phyloP scores from a whole-genome alignment of 2,888 invertebrate genomes.

The Drosophila pegasa region DNA sequence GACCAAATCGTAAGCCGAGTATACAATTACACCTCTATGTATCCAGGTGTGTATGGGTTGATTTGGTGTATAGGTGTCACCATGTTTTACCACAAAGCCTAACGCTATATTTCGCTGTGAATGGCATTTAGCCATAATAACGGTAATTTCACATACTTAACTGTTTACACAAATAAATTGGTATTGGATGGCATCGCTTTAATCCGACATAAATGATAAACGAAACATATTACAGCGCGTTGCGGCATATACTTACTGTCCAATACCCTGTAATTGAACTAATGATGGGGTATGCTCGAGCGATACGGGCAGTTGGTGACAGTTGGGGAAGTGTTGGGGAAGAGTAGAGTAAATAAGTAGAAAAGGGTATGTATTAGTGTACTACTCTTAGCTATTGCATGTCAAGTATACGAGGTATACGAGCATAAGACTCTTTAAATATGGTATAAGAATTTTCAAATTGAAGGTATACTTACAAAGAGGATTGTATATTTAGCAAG shows the following conservation, averaged over 20 bases:
- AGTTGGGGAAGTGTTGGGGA: not conserved
- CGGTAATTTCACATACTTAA: conserved; percentile 32
- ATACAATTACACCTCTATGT: not conserved
- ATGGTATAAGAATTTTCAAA: no score
- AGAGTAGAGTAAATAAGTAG: not conserved
- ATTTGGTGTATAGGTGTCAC: not conserved
- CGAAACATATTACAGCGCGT: conserved; percentile 15
- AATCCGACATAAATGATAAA: conserved; percentile 45
- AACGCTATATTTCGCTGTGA: conserved; percentile 3
- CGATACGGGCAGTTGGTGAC: not conserved
- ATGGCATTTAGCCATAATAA: conserved; percentile 19
- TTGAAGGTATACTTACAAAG: no score
- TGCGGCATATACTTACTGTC: not conserved
- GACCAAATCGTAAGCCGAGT: not conserved
- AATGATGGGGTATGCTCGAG: not conserved
- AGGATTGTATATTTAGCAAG: not conserved
- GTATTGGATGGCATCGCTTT: conserved; percentile 27
- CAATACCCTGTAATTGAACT: conserved; percentile 17
- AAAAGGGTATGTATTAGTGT: not conserved
- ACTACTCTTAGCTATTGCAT: not conserved
- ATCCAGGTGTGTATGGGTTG: not conserved
- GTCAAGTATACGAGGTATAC: not conserved
- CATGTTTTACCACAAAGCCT: not conserved
- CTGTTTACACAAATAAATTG: conserved; percentile 15
- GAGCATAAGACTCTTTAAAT: not conserved